Conservation (phyloP, 2,888 invertebrate genomes). For the Oligia fasciuncula region DNA sequence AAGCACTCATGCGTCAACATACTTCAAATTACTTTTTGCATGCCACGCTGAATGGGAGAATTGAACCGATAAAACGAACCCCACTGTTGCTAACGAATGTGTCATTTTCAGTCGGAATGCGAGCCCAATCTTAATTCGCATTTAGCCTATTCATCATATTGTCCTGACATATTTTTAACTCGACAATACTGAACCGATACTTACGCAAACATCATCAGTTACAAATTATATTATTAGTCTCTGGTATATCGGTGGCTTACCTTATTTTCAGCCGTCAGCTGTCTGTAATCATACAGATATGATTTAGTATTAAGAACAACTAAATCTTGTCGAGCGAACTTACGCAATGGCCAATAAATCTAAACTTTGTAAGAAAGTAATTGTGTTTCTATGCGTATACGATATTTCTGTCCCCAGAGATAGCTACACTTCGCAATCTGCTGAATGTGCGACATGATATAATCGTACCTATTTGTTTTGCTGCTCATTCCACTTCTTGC, state of each 20-base stretch:
- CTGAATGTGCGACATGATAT: slow-evolving; percentile 80
- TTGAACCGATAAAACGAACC: slow-evolving; percentile 85
- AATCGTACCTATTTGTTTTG: slow-evolving; percentile 80
- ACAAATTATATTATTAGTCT: slow-evolving; percentile 56
- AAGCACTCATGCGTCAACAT: slow-evolving; percentile 83
- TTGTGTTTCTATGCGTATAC: slow-evolving; percentile 84
- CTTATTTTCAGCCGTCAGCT: slow-evolving; percentile 79
- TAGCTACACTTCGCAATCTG: slow-evolving; percentile 82
- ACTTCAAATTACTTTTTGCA: slow-evolving; percentile 88
- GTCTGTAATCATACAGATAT: slow-evolving; percentile 83
- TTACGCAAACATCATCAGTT: slow-evolving; percentile 54
- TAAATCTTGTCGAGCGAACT: slow-evolving; percentile 82
- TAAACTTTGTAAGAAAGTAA: slow-evolving; percentile 87
- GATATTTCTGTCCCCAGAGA: slow-evolving; percentile 83
- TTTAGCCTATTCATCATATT: slow-evolving; percentile 73
- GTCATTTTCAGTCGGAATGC: slow-evolving; percentile 85
- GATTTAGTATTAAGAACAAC: slow-evolving; percentile 87
- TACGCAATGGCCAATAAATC: slow-evolving; percentile 87
- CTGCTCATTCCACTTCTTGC: slow-evolving; percentile 72
- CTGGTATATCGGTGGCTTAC: slow-evolving; percentile 64
- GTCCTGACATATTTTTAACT: slow-evolving; percentile 62
- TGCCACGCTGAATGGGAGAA: slow-evolving; percentile 85
- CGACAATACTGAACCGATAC: slow-evolving; percentile 37
- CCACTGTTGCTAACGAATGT: slow-evolving; percentile 85
- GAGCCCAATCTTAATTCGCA: slow-evolving; percentile 78